Evolutionary conservation across 2,113 vertebrate species (phyloP), one percentile per base, ranked within the genome.

Genomic region (Micromys minutus): DNA sequence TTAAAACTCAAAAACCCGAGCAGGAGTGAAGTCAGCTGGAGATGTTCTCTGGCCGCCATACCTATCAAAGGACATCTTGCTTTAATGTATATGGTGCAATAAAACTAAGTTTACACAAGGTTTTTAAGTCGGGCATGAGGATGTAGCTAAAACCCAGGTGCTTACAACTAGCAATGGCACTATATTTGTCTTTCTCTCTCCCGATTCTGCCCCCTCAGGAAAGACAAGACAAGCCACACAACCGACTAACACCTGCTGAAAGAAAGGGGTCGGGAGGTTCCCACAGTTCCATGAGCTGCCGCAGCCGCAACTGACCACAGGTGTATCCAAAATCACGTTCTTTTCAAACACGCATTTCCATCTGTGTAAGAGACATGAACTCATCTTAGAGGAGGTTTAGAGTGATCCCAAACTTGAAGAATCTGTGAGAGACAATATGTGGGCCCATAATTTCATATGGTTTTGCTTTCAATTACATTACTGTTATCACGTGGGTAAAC

Each of bases 111-210:
- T 77, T 72, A 87, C 22, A 65, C 34, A 71, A 75, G 5, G 42
- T 89, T 93, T 95, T 29, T 79, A 85, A 90, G 55, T 80, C 89
- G 74, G 79, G 87, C 7, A 81, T 63, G 67, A 77, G 89, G 63
- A 77, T 65, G 52, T 9, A 42, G 19, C 67, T 69, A n/a, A 87
- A 72, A 59, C 69, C 89, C 74, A 42, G 61, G 75, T 92, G 42
- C 17, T 55, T 50, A 71, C 12, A 39, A 24, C 4, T 34, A 36
- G 9, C 50, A 76, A 36, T 39, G 16, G 26, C 36, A 21, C 5
- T 45, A 6, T 55, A n/a, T 71, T 57, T 89, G 31, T 55, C 31
- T 67, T 15, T 76, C 72, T 61, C 72, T 74, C 45, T 89, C 65
- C 81, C 34, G 21, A n/a, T n/a, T n/a, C n/a, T n/a, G n/a, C n/a